These are phyloP conservation scores for Hipposideros armiger DNA, from an alignment of 2,113 vertebrate genomes.

Conservation along the genomic window DNA sequence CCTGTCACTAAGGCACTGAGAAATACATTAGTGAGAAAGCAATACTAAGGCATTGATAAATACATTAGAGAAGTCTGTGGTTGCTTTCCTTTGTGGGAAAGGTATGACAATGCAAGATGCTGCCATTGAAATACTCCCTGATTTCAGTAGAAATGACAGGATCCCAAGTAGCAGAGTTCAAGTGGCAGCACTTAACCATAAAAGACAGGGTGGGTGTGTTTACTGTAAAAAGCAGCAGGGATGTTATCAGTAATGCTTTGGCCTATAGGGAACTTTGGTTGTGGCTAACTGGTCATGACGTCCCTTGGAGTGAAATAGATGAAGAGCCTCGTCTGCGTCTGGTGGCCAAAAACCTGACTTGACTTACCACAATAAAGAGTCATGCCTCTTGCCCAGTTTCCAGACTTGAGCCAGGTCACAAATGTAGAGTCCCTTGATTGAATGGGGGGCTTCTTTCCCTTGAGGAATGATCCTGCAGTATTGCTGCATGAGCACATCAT, in stretches of 20 bases:
- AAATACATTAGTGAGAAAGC: neutral
- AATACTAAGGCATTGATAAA: neutral
- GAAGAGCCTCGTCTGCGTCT: neutral
- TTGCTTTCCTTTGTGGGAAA: constrained; percentile 28
- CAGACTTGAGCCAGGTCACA: neutral
- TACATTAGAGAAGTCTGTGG: neutral
- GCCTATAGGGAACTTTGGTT: neutral
- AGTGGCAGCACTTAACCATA: neutral
- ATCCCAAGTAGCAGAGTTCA: constrained; percentile 4
- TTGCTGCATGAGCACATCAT: neutral
- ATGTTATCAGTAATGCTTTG: neutral
- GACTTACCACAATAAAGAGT: neutral
- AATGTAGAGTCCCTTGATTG: neutral
- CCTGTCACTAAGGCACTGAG: neutral
- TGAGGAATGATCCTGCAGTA: neutral
- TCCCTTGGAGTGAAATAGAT: neutral
- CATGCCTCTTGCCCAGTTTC: neutral
- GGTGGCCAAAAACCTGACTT: constrained; percentile 19
- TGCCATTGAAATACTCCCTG: neutral
- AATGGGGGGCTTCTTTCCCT: neutral
- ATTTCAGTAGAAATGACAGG: constrained; percentile 29
- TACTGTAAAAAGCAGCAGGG: neutral
- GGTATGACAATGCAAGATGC: neutral
- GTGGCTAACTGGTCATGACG: neutral
- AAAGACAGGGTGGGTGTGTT: neutral